Conservation (phyloP, 2,888 invertebrate genomes). For the Anoncus sp. region DNA sequence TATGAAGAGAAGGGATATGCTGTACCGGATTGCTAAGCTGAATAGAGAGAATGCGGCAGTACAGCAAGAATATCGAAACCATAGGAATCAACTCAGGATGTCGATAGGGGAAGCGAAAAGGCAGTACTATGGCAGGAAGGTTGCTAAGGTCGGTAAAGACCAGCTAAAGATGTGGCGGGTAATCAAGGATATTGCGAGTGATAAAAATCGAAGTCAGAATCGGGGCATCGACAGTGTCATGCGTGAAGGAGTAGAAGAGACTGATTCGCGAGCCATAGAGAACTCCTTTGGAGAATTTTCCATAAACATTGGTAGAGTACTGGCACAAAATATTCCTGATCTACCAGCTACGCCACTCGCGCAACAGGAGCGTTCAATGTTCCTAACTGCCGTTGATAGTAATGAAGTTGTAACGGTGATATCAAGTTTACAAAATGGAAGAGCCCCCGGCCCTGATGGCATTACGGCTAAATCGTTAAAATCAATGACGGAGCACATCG, state of each 20-base stretch:
- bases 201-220: not conserved
- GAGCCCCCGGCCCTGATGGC: not conserved
- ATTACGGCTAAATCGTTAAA: not conserved
- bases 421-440: not conserved
- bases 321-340: not conserved
- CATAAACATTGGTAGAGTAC: not conserved
- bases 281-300: not conserved
- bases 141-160: not conserved
- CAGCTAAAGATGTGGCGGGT: slow-evolving; percentile 6
- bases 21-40: not conserved
- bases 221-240: not conserved
- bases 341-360: not conserved
- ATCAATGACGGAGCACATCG: not conserved
- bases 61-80: not conserved
- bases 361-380: not conserved
- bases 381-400: not conserved
- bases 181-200: not conserved
- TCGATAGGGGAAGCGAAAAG: not conserved
- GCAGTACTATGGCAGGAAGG: not conserved
- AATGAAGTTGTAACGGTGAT: not conserved
- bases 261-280: not conserved
- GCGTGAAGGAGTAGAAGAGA: not conserved
- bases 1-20: not conserved
- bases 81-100: not conserved
- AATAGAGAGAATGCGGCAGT: not conserved